phyloP scores from a whole-genome alignment of 2,113 vertebrate species.

The Nannospalax galili region DNA sequence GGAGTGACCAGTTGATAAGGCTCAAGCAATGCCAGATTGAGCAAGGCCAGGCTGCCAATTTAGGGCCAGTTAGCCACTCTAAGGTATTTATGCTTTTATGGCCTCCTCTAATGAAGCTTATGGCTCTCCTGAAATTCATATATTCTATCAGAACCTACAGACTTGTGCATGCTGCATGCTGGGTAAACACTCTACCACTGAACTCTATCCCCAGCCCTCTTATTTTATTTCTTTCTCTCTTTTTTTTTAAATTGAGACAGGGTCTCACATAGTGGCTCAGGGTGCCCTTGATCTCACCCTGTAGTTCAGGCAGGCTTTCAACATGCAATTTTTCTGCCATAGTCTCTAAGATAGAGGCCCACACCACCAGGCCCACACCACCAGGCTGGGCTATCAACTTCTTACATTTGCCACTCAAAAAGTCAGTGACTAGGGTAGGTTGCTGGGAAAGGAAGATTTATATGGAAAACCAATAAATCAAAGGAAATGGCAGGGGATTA shows the following conservation, averaged over 20 bases:
- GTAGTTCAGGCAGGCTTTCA: background rate
- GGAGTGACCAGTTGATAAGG: too few relatives aligned
- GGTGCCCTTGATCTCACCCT: background rate
- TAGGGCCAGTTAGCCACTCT: too few relatives aligned
- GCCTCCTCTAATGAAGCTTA: too few relatives aligned
- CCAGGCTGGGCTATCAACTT: background rate
- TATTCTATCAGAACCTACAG: too few relatives aligned
- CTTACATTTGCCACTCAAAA: background rate
- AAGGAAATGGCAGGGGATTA: background rate
- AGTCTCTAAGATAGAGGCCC: background rate
- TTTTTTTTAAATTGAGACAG: background rate
- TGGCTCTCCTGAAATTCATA: too few relatives aligned
- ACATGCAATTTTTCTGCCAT: too few relatives aligned
- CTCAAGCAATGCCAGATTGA: too few relatives aligned
- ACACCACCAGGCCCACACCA: background rate
- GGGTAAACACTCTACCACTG: background rate
- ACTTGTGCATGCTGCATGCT: background rate
- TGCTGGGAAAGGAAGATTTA: background rate
- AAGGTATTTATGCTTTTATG: too few relatives aligned
- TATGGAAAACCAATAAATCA: background rate
- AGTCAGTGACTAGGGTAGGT: background rate
- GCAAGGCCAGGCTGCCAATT: too few relatives aligned
- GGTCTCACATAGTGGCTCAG: background rate
- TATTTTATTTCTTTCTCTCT: too few relatives aligned
- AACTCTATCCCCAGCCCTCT: background rate